These are phyloP conservation scores for Spinus pinus DNA, from an alignment of 2,797 vertebrate species.

Conservation along the genomic window DNA sequence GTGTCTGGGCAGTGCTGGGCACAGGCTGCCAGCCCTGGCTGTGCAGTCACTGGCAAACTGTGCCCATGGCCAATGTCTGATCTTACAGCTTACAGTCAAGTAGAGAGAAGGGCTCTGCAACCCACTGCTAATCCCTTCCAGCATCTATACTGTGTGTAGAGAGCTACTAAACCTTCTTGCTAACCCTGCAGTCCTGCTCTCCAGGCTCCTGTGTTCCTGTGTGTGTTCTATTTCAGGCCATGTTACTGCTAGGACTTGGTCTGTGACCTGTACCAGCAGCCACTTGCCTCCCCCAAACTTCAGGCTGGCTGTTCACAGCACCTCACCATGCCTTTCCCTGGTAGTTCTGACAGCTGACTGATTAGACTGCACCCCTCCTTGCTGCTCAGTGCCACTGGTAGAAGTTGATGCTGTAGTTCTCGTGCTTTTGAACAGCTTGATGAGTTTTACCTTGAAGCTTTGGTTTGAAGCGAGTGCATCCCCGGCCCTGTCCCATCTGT, in stretches of 20 bases:
- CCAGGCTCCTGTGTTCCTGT: neutral
- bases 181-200: neutral
- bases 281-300: neutral
- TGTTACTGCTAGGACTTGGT: neutral
- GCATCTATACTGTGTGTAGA: neutral
- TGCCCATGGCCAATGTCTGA: neutral
- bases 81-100: neutral
- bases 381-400: neutral
- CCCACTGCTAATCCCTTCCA: neutral
- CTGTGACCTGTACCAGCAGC: neutral
- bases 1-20: neutral
- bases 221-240: neutral
- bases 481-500: neutral
- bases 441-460: neutral
- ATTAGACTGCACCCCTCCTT: neutral
- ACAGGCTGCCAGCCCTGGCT: neutral
- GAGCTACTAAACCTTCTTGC: conserved; percentile 20
- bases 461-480: neutral
- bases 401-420: conserved; percentile 16
- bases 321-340: neutral
- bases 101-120: neutral
- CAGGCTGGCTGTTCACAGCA: neutral
- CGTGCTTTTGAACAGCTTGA: neutral
- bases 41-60: neutral
- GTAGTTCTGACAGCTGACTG: neutral